Percentiles rank a stretch among this genome's conserved stretches.
phyloP scores from a whole-genome alignment of 2,888 invertebrate genomes.

The Sialis fuliginosa region DNA sequence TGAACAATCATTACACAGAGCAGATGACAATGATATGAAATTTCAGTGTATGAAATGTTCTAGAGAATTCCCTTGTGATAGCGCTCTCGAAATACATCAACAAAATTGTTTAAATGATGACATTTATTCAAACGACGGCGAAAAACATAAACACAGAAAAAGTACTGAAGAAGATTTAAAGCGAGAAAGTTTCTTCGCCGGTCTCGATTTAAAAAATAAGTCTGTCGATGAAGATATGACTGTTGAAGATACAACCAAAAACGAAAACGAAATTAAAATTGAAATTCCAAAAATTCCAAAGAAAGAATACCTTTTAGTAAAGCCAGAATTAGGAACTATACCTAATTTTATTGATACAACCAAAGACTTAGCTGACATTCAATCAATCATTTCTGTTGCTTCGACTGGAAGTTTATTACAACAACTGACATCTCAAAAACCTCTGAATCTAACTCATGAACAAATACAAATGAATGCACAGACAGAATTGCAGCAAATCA shows the following conservation, averaged over 20 bases:
- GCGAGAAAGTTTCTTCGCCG: constrained; percentile 66
- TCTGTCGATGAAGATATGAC: constrained; percentile 24
- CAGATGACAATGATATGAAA: constrained; percentile 34
- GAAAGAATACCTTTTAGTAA: background rate
- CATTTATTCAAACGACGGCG: constrained; percentile 9
- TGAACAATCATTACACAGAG: constrained; percentile 46
- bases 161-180: constrained; percentile 37
- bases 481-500: constrained; percentile 6
- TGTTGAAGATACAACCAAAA: constrained; percentile 15
- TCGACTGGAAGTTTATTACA: constrained; percentile 47
- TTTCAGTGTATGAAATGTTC: constrained; percentile 53
- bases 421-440: constrained; percentile 34
- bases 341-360: constrained; percentile 28
- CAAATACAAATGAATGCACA: constrained; percentile 30
- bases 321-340: background rate
- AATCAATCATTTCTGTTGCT: constrained; percentile 64
- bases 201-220: constrained; percentile 58
- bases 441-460: constrained; percentile 23
- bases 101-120: constrained; percentile 26
- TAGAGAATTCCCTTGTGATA: constrained; percentile 51
- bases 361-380: constrained; percentile 72
- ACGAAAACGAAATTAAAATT: background rate
- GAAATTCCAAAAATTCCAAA: background rate
- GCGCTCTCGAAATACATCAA: constrained; percentile 48
- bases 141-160: constrained; percentile 8